Base-by-base conservation (phyloP, 92 coral and sea anemone species). In the Muricea muricata region DNA sequence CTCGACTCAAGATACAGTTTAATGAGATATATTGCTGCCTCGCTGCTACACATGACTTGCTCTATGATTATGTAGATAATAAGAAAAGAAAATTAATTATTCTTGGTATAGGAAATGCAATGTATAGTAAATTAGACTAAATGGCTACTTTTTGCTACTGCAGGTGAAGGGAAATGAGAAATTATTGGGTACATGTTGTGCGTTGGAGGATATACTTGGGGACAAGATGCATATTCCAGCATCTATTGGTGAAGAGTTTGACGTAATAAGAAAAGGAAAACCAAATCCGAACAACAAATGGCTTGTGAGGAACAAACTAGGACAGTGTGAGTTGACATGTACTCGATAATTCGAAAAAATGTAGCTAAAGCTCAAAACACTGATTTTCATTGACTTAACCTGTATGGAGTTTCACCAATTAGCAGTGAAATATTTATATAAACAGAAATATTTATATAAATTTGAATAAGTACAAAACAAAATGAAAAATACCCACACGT, bases 261-360 rank as follows among this genome's bases (percentile, higher is more conserved):
- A 75, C 37, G n/a, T 75, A 0, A 47, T 75, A 48, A 75, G 80
- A 75, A 75, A 75, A 50, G 80, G 61, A 24, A 75, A 75, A 40
- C 37, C 70, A 4, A 48, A 7, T 50, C 80, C 80, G 14, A 46
- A 25, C 52, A 75, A 75, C 40, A 95, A 91, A 63, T 95, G 95
- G 95, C 87, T 95, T 69, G 89, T 95, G 60, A 91, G 78, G 58
- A 91, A 86, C 69, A 45, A 81, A 21, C 90, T 85, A 52, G 97
- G 95, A 70, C 92, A 91, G 57, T 84, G 98, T 95, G 80, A 80
- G 98, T 54, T 28, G n/a, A 28, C 46, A 13, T 52, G 20, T 18
- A 52, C 17, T 6, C 18, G 25, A 23, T 8, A 34, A 33, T 70
- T 70, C 40, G 30, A 18, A 20, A 26, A 5, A 66, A 29, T 6